These are phyloP conservation scores for Acanthornis magna DNA, from an alignment of 2,797 vertebrate genomes.

Conservation along the genomic window DNA sequence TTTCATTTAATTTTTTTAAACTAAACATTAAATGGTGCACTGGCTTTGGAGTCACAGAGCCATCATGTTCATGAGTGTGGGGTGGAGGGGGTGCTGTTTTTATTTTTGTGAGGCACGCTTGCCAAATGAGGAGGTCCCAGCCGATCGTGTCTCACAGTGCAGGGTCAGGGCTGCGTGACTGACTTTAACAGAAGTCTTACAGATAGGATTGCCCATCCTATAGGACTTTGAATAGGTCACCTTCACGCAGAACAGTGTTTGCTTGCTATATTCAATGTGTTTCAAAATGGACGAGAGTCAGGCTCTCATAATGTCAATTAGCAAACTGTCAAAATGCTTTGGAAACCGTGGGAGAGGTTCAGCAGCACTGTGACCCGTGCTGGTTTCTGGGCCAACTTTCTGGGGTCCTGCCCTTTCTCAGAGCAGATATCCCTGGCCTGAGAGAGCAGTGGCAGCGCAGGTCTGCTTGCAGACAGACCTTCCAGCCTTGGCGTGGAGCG, in stretches of 20 bases:
- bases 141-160: neutral
- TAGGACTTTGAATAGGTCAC: constrained; percentile 9
- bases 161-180: constrained; percentile 17
- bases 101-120: neutral
- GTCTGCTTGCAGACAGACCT: neutral
- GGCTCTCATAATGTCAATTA: neutral
- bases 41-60: neutral
- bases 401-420: neutral
- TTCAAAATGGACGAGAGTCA: neutral
- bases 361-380: neutral
- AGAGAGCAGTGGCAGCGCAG: neutral
- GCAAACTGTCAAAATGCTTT: neutral
- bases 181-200: constrained; percentile 38
- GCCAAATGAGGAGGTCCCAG: constrained; percentile 34
- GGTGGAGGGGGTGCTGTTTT: neutral
- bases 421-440: neutral
- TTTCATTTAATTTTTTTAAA: constrained; percentile 29
- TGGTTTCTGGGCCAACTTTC: neutral
- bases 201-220: neutral
- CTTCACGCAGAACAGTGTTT: neutral
- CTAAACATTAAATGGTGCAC: neutral
- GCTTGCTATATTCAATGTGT: neutral
- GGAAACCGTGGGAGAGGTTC: neutral
- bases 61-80: neutral
- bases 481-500: neutral